These are phyloP conservation scores for Coenobita brevimanus DNA, from an alignment of 1,140 invertebrate species.

Conservation along the genomic window DNA sequence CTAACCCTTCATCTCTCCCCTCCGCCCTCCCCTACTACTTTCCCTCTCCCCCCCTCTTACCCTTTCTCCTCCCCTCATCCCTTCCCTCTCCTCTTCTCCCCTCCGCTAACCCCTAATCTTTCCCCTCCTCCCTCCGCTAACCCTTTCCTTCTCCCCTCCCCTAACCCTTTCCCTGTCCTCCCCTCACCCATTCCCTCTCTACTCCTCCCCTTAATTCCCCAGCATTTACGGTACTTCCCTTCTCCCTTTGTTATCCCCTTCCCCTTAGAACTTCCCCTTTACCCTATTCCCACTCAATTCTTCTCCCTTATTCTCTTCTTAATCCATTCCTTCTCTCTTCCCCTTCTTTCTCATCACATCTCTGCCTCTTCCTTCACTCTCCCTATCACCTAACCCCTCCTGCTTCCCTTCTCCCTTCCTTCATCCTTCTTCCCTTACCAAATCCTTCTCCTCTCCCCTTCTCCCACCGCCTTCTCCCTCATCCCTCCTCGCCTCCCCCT, in stretches of 20 bases:
- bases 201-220: too few relatives aligned
- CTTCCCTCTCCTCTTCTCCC: slow-evolving; percentile 20
- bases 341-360: background rate
- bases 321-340: too few relatives aligned
- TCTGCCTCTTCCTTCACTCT: background rate
- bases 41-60: background rate
- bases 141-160: background rate
- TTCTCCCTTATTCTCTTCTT: too few relatives aligned
- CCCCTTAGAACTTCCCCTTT: too few relatives aligned
- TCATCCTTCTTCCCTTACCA: background rate
- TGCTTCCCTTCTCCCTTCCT: background rate
- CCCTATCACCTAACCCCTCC: background rate
- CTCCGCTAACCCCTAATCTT: background rate
- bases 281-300: too few relatives aligned
- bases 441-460: background rate
- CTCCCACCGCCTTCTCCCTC: too few relatives aligned
- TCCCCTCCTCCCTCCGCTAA: background rate
- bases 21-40: background rate
- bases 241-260: too few relatives aligned
- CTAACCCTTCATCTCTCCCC: background rate
- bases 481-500: too few relatives aligned
- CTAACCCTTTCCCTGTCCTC: background rate
- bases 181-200: too few relatives aligned
- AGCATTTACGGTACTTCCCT: too few relatives aligned
- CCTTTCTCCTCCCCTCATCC: slow-evolving; percentile 13